Percentiles rank a stretch among this genome's conserved stretches.
Evolutionary conservation across 2,113 vertebrate genomes (phyloP).

Genomic region (Blennius ocellaris): DNA sequence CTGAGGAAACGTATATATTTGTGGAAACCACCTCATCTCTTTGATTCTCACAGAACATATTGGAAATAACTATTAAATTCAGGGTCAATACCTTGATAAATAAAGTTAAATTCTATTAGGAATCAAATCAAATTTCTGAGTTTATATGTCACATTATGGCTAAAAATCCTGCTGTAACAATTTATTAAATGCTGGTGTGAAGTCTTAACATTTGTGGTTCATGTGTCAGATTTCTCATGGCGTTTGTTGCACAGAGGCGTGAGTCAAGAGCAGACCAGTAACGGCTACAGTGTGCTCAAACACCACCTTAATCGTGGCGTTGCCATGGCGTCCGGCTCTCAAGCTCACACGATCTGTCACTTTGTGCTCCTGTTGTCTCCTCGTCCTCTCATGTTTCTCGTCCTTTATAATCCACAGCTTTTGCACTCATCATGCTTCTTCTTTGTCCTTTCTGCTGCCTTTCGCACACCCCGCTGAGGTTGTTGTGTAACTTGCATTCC

Average conservation of each 20-base stretch:
- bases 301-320: constrained; percentile 28
- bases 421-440: neutral
- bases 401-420: neutral
- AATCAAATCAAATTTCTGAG: no score
- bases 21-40: no score
- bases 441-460: neutral
- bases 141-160: no score
- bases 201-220: neutral
- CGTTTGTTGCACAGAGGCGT: neutral
- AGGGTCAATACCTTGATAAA: no score
- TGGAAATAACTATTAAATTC: no score
- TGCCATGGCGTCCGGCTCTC: constrained; percentile 45
- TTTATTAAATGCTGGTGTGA: no score
- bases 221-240: neutral
- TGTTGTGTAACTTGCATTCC: constrained; percentile 46
- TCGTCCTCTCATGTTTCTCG: neutral
- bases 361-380: constrained; percentile 15
- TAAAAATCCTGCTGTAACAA: no score
- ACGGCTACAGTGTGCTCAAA: constrained; percentile 17
- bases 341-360: constrained; percentile 27
- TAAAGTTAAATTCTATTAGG: no score
- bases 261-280: constrained; percentile 14
- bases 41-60: no score
- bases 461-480: neutral
- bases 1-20: no score